Conservation (phyloP, 2,797 vertebrate species). For the Tolypeutes matacus region DNA sequence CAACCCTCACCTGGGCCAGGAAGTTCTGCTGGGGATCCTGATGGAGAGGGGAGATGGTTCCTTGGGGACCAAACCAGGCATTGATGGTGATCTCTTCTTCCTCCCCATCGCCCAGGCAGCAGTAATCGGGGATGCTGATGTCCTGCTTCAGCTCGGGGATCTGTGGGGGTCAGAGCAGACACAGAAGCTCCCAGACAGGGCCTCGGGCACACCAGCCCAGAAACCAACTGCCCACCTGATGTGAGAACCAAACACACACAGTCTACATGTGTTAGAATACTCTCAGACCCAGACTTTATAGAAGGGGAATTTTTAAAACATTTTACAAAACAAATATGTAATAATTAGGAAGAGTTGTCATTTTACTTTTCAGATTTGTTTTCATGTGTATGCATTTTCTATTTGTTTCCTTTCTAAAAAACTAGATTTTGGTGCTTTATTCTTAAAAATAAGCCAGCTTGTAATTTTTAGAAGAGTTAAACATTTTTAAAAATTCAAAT, state of each 20-base stretch:
- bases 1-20: constrained; percentile 92
- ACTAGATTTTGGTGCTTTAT: neutral
- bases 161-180: constrained; percentile 84
- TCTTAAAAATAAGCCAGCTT: neutral
- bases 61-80: constrained; percentile 96
- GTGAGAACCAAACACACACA: neutral
- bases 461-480: neutral
- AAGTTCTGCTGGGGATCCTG: constrained; percentile 99
- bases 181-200: neutral
- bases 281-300: accelerated
- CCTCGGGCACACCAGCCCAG: neutral
- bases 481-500: constrained; percentile 13
- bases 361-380: neutral
- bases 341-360: neutral
- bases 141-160: constrained; percentile 96
- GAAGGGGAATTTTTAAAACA: neutral
- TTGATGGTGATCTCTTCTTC: constrained; percentile 97
- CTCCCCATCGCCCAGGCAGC: constrained; percentile 94
- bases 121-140: constrained; percentile 97
- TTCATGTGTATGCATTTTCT: neutral
- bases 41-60: constrained; percentile 97
- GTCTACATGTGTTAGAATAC: accelerated
- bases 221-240: neutral
- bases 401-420: neutral
- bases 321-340: neutral